Base-by-base conservation (phyloP, 2,797 vertebrate genomes). In the Sebastes minor region DNA sequence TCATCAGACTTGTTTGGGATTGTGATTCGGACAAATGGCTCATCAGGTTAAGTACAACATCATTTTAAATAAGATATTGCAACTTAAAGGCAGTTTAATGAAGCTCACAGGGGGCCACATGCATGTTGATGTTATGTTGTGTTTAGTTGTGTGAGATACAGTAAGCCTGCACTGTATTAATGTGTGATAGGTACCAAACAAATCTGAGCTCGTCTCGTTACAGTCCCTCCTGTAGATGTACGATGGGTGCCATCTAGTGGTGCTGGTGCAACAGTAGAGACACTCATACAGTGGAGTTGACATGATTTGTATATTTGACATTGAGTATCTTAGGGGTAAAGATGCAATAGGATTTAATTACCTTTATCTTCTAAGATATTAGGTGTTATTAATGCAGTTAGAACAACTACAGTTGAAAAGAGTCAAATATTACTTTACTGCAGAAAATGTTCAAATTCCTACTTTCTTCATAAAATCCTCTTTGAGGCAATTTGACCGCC, bases 221-320 rank as follows among this genome's bases (percentile, higher is more conserved):
- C 8, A 46, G 23, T 23, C 20, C 28, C 13, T 4, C 1, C 20
- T 42, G 11, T 35, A 59, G 6, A 35, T 78, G 81, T 84, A 11
- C 14, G 9, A 6, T 70, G 59, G 46, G 8, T 32, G 87, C 79
- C 89, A 90, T 82, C 89, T 91, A 86, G 84, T 86, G 91, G 85
- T 52, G 0, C 55, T 56, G 18, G 3, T 52, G 20, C 4, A 67
- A 23, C 14, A 46, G 23, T 60, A 74, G 52, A 65, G 10, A 5
- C 14, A 7, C 18, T 6, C 1, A 23, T 1, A 55, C 32, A 33
- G 23, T 10, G 11, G 12, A 62, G 4, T 8, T 57, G 23, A 42
- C n/a, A 16, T 16, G 7, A 61, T 25, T 8, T 30, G 46, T 32
- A 12, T 53, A 33, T 35, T 28, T 63, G 2, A 49, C 3, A 52